A percentile compares a stretch with the other conserved stretches of the same genome.
These are phyloP conservation scores for Zenarchopterus dispar DNA, from an alignment of 2,797 vertebrate species.

Conservation along the genomic window DNA sequence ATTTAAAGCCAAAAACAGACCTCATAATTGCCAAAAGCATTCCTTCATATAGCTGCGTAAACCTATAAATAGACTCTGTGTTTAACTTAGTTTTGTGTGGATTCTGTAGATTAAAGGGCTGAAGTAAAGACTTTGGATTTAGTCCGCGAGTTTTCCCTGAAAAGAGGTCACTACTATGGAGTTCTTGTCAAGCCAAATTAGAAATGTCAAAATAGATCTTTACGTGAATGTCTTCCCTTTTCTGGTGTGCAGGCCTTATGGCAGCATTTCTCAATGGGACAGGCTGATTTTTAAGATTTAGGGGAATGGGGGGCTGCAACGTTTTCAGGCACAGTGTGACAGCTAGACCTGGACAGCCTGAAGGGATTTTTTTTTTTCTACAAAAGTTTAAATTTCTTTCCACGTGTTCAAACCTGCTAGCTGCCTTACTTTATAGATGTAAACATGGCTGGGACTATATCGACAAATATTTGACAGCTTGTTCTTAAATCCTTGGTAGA, in stretches of 20 bases:
- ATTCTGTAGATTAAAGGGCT: conserved; percentile 26
- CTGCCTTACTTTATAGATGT: too few species aligned
- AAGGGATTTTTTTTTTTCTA: too few species aligned
- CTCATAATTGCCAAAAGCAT: conserved; percentile 17
- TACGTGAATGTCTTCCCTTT: conserved; percentile 22
- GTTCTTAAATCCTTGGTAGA: too few species aligned
- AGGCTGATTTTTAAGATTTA: conserved; percentile 9
- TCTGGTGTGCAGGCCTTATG: conserved; percentile 12
- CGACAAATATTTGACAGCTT: too few species aligned
- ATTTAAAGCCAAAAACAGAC: conserved; percentile 29
- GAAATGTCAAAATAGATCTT: conserved; percentile 18
- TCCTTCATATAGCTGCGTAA: conserved; percentile 9
- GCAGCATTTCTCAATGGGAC: conserved; percentile 1
- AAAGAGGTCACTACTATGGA: conserved; percentile 6
- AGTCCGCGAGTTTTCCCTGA: conserved; percentile 3
- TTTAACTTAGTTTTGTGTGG: conserved; percentile 20
- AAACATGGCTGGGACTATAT: too few species aligned
- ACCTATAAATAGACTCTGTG: conserved; percentile 3
- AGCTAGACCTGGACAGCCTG: too few species aligned
- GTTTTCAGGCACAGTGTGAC: too few species aligned
- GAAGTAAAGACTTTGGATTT: conserved; percentile 17
- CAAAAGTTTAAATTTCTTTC: too few species aligned
- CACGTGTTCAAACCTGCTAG: too few species aligned
- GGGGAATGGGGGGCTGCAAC: not conserved
- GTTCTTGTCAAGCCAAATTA: conserved; percentile 3